A percentile compares a stretch with the other conserved stretches of the same genome.
These are phyloP conservation scores for Isichthys henryi DNA, from an alignment of 2,113 vertebrate species.

Conservation along the genomic window DNA sequence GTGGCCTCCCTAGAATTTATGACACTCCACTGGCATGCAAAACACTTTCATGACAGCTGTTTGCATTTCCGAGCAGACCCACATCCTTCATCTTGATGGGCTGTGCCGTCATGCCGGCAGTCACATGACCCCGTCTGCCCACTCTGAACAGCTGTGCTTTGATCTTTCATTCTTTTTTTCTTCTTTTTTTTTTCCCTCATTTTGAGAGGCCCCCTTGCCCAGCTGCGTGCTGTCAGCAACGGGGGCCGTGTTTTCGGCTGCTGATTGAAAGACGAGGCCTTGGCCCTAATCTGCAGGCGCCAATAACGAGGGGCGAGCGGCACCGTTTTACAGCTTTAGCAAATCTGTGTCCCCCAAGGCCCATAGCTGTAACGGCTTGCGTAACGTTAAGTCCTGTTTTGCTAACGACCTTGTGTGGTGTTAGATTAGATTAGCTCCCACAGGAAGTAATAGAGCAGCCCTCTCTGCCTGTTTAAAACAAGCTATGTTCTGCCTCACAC, in stretches of 20 bases:
- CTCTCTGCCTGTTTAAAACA: neutral
- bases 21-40: neutral
- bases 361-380: neutral
- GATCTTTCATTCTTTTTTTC: neutral
- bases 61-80: neutral
- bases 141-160: neutral
- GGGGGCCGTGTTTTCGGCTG: neutral
- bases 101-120: neutral
- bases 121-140: neutral
- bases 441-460: neutral
- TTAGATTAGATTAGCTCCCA: conserved; percentile 4
- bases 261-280: neutral
- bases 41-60: neutral
- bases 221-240: neutral
- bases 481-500: neutral
- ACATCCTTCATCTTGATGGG: neutral
- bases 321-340: neutral
- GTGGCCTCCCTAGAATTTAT: neutral
- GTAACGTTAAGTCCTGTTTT: neutral
- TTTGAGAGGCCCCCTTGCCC: neutral
- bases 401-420: neutral
- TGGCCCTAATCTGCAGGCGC: neutral
- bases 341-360: neutral
- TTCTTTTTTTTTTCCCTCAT: neutral
- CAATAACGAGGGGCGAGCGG: neutral